These are phyloP conservation scores for Passerina amoena DNA, from an alignment of 2,113 vertebrate species.

Conservation along the genomic window DNA sequence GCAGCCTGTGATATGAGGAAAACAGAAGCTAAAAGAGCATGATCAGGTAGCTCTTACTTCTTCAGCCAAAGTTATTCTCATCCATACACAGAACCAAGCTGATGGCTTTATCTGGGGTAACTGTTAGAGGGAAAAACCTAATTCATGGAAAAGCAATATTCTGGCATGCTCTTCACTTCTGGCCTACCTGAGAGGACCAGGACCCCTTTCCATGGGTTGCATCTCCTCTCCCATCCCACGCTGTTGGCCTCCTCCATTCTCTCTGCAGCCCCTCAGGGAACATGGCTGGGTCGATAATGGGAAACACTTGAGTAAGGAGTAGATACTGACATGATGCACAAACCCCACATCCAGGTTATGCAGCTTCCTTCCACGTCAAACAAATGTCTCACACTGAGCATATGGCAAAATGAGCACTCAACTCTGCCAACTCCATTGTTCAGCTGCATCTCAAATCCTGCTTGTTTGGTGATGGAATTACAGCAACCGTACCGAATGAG, in stretches of 20 bases:
- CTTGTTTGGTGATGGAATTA: neutral
- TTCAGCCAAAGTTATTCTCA: neutral
- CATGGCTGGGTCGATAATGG: neutral
- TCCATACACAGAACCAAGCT: neutral
- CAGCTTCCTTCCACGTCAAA: neutral
- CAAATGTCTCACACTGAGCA: neutral
- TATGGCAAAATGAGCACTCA: neutral
- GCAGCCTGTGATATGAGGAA: neutral
- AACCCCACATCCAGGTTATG: neutral
- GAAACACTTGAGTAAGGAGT: neutral
- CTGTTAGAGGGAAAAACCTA: neutral
- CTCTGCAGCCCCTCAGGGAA: neutral
- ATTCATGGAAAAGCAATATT: neutral
- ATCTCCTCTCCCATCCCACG: neutral
- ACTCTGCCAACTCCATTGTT: constrained; percentile 27
- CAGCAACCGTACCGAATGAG: neutral
- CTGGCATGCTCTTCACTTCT: neutral
- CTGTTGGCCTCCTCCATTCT: neutral
- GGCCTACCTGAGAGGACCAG: neutral
- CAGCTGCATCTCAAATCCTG: neutral
- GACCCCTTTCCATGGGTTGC: neutral
- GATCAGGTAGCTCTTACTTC: neutral
- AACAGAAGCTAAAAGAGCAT: neutral
- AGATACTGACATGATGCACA: neutral
- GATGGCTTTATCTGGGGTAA: neutral